Conservation (phyloP, 1,140 invertebrate species). For the Euwallacea similis region DNA sequence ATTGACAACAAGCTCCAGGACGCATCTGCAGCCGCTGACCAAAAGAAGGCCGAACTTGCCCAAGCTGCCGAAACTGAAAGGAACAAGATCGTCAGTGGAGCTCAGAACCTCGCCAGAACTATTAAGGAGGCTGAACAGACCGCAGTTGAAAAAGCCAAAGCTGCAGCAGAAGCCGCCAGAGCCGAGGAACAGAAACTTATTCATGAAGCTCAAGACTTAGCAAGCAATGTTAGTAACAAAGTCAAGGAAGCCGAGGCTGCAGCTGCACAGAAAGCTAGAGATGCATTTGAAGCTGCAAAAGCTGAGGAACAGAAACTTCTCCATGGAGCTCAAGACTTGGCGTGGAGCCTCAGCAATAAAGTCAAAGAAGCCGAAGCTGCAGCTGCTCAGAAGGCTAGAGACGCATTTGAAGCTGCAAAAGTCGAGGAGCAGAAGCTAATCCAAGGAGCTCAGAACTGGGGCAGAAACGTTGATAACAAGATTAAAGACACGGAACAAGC, state of each 20-base stretch:
- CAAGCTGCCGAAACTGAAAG: slow-evolving; percentile 26
- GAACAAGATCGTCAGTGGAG: slow-evolving; percentile 13
- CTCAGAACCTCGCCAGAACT: slow-evolving; percentile 33
- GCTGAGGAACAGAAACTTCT: slow-evolving; percentile 17
- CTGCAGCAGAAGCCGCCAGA: slow-evolving; percentile 17
- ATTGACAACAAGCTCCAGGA: slow-evolving; percentile 19
- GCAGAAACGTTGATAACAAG: slow-evolving; percentile 22
- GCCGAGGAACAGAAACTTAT: background rate
- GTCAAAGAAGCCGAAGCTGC: slow-evolving; percentile 29
- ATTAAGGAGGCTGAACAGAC: slow-evolving; percentile 31
- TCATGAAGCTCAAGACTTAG: slow-evolving; percentile 19
- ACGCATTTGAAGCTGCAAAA: slow-evolving; percentile 14
- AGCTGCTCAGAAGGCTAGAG: slow-evolving; percentile 18
- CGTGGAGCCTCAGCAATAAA: slow-evolving; percentile 34
- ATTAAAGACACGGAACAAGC: slow-evolving; percentile 31
- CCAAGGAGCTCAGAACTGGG: slow-evolving; percentile 21
- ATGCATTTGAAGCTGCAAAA: slow-evolving; percentile 19
- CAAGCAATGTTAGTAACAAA: background rate
- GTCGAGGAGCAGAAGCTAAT: slow-evolving; percentile 9
- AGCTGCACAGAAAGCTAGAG: background rate
- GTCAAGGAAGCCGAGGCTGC: slow-evolving; percentile 24
- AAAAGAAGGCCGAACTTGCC: slow-evolving; percentile 27
- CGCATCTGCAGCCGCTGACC: slow-evolving; percentile 19
- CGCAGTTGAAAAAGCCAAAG: slow-evolving; percentile 23
- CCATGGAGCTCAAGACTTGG: slow-evolving; percentile 29